phyloP scores from a whole-genome alignment of 2,888 invertebrate species.

The Globia sparganii region DNA sequence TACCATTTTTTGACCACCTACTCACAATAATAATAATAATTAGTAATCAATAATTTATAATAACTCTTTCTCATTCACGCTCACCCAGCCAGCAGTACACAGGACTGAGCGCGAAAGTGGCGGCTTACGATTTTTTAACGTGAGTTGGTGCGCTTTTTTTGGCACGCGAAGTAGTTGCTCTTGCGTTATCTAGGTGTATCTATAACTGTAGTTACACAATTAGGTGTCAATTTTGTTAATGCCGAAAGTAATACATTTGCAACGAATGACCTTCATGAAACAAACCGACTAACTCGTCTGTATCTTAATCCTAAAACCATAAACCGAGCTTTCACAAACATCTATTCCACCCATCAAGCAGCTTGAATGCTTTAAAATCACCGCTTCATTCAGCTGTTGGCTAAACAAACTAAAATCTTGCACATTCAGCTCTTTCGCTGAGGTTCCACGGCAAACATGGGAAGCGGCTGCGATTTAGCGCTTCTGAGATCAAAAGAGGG shows the following conservation, averaged over 20 bases:
- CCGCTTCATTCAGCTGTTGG: conserved; percentile 56
- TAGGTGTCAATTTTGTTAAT: not conserved
- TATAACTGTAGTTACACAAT: too few relatives aligned
- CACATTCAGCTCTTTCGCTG: conserved; percentile 46
- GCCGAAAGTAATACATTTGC: not conserved
- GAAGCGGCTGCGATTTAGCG: conserved; percentile 57
- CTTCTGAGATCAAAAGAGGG: conserved; percentile 59
- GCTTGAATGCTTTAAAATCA: conserved; percentile 53
- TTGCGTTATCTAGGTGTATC: too few relatives aligned
- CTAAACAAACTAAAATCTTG: conserved; percentile 53
- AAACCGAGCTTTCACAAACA: conserved; percentile 20
- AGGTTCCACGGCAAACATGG: conserved; percentile 54
- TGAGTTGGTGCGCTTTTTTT: too few relatives aligned
- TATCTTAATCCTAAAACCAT: not conserved
- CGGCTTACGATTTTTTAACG: too few relatives aligned
- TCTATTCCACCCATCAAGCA: conserved; percentile 10
- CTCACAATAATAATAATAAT: too few relatives aligned
- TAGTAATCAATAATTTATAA: too few relatives aligned
- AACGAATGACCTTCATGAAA: not conserved
- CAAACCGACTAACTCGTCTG: not conserved
- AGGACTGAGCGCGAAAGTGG: too few relatives aligned
- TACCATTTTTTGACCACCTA: too few relatives aligned
- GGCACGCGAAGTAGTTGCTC: too few relatives aligned
- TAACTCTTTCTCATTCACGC: too few relatives aligned
- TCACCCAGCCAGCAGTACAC: too few relatives aligned